These are phyloP conservation scores for Dione juno DNA, from an alignment of 2,888 invertebrate species.

Conservation along the genomic window DNA sequence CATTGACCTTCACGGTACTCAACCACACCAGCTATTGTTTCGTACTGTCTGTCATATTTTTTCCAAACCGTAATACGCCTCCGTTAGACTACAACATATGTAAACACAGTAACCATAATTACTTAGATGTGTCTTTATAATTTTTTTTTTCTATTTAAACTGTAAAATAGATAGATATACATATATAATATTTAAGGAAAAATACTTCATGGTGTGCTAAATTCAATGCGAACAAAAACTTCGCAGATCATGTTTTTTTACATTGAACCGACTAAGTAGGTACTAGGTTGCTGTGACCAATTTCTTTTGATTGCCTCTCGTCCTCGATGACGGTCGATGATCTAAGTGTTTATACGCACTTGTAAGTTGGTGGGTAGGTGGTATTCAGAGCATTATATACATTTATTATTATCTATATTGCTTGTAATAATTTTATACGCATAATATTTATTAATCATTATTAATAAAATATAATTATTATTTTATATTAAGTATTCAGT, in stretches of 20 bases:
- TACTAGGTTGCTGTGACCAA: slow-evolving; percentile 47
- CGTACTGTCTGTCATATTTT: slow-evolving; percentile 19
- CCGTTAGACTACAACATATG: not conserved
- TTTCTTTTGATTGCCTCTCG: slow-evolving; percentile 48
- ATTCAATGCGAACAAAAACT: not conserved
- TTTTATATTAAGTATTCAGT: slow-evolving; percentile 9
- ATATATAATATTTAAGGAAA: not conserved
- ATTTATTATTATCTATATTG: not conserved
- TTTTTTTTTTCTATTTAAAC: not conserved
- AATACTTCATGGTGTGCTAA: not conserved
- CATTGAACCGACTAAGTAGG: not conserved
- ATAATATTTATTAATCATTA: not conserved
- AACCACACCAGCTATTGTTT: slow-evolving; percentile 40
- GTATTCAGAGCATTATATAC: too few relatives aligned
- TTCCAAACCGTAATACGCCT: not conserved
- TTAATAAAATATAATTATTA: slow-evolving; percentile 8
- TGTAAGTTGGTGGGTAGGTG: not conserved
- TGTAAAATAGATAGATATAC: too few relatives aligned
- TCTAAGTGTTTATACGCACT: slow-evolving; percentile 30
- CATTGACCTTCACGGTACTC: slow-evolving; percentile 47
- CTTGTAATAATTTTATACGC: not conserved
- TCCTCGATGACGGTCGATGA: slow-evolving; percentile 46
- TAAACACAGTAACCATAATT: not conserved
- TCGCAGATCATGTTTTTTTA: not conserved
- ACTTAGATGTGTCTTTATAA: not conserved